These are phyloP conservation scores for Phylloscopus whistleri DNA, from an alignment of 2,113 vertebrate species.

Conservation along the genomic window DNA sequence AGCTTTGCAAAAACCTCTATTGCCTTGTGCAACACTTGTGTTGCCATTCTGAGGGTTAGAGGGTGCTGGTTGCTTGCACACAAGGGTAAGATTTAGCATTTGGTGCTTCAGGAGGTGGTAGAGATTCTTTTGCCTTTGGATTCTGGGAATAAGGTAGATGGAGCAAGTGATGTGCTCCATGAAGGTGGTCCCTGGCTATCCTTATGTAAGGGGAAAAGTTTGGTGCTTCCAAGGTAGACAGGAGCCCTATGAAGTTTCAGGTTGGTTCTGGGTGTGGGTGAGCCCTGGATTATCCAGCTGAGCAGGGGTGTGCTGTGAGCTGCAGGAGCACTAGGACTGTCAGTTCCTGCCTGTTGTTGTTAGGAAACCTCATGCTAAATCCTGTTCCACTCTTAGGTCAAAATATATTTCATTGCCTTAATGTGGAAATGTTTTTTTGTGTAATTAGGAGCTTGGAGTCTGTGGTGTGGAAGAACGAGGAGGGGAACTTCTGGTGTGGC, in stretches of 20 bases:
- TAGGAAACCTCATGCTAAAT: conserved; percentile 5
- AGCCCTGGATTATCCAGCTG: not conserved
- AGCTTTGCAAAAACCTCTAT: not conserved
- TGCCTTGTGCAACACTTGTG: not conserved
- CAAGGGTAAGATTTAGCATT: not conserved
- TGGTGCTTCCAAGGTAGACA: not conserved
- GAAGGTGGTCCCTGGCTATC: not conserved
- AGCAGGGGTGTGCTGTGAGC: not conserved
- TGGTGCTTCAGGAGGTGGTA: not conserved
- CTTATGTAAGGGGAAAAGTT: not conserved
- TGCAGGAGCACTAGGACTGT: not conserved
- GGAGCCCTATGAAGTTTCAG: not conserved
- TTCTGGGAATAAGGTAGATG: not conserved
- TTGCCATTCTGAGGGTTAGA: not conserved
- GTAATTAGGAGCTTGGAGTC: not conserved
- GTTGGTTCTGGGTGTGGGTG: not conserved
- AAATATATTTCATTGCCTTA: not conserved
- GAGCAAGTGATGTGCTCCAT: not conserved
- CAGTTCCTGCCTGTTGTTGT: not conserved
- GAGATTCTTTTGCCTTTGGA: fast-evolving
- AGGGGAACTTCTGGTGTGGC: not conserved
- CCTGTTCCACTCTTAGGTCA: not conserved
- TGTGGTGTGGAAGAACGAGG: not conserved
- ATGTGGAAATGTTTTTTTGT: not conserved
- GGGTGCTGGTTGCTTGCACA: fast-evolving